These are phyloP conservation scores for Periophthalmus magnuspinnatus DNA, from an alignment of 2,797 vertebrate species.

Conservation along the genomic window DNA sequence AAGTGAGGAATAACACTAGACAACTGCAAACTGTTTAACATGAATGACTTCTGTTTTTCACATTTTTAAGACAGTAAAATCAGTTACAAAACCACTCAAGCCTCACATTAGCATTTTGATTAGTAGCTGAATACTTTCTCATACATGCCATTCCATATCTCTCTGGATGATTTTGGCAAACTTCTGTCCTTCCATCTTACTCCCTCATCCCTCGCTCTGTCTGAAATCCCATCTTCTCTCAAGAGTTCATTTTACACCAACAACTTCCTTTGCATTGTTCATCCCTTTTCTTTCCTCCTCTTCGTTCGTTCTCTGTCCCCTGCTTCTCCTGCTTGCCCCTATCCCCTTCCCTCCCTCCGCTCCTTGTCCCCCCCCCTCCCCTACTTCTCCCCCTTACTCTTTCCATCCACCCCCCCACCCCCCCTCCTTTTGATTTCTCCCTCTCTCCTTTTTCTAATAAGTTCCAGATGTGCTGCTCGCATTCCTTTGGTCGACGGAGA, in stretches of 20 bases:
- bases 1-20: no score
- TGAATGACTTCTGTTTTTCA: no score
- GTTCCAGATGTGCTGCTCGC: constrained; percentile 83
- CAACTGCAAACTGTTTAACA: no score
- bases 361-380: background rate
- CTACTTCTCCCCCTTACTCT: background rate
- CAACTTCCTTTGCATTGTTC: constrained; percentile 4
- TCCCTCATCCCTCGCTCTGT: background rate
- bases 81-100: background rate
- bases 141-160: background rate
- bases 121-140: background rate
- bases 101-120: background rate
- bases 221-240: background rate
- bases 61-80: no score
- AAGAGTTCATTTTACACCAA: background rate
- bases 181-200: background rate
- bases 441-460: constrained; percentile 74
- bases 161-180: background rate
- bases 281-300: background rate
- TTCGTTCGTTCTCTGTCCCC: background rate
- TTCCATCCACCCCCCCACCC: constrained; percentile 23
- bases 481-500: constrained; percentile 81
- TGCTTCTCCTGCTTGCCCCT: background rate
- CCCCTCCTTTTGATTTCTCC: constrained; percentile 41
- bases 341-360: background rate